These are phyloP conservation scores for Epizoanthus illoricatus DNA, from an alignment of 92 coral and sea anemone species.

Conservation along the genomic window DNA sequence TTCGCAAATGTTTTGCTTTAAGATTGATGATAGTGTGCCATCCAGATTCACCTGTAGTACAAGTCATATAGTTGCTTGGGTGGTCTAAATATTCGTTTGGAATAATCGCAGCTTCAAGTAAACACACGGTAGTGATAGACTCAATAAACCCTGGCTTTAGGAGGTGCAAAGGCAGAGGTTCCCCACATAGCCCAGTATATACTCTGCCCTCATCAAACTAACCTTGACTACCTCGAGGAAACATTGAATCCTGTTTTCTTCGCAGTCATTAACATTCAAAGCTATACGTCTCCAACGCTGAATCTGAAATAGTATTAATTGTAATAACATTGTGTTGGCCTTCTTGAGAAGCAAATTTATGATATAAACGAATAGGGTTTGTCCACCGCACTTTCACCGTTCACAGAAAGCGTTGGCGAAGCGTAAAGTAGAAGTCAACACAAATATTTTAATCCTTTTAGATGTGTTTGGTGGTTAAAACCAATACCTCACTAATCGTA, in stretches of 20 bases:
- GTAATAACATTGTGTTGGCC: constrained; percentile 12
- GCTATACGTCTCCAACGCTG: constrained; percentile 12
- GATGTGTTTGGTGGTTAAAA: constrained; percentile 37
- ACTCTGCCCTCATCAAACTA: constrained; percentile 28
- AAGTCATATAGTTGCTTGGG: constrained; percentile 24
- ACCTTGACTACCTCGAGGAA: constrained; percentile 24
- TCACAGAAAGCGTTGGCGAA: background rate
- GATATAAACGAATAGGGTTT: background rate
- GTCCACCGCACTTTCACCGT: background rate
- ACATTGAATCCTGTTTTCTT: constrained; percentile 7
- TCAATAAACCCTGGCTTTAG: constrained; percentile 33
- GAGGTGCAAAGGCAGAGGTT: constrained; percentile 15
- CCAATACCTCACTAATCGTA: constrained; percentile 33
- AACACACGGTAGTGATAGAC: constrained; percentile 35
- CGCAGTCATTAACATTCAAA: constrained; percentile 25
- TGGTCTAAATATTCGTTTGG: constrained; percentile 43
- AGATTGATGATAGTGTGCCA: background rate
- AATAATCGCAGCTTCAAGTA: constrained; percentile 38
- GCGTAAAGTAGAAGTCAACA: constrained; percentile 13
- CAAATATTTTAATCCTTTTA: constrained; percentile 30
- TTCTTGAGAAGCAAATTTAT: background rate
- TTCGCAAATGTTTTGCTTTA: constrained; percentile 13
- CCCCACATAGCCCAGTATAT: constrained; percentile 10
- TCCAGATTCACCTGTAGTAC: constrained; percentile 32
- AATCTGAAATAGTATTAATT: constrained; percentile 21